Conservation (phyloP, 2,797 vertebrate species). For the Halcyon badia region DNA sequence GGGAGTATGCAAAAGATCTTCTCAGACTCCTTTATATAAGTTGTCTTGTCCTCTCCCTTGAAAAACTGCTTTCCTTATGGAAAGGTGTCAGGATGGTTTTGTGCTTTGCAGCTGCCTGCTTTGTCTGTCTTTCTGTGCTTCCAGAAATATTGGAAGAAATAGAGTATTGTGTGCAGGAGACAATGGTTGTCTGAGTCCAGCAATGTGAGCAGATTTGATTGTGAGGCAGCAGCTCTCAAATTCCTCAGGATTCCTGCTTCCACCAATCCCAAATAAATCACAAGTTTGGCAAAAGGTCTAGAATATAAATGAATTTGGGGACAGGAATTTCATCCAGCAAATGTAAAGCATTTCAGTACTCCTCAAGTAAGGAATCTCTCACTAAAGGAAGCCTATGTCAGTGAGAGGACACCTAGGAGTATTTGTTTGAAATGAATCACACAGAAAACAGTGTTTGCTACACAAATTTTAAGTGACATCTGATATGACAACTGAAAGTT, state of each 20-base stretch:
- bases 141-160: neutral
- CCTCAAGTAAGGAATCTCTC: neutral
- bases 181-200: neutral
- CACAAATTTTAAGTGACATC: neutral
- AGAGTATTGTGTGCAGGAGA: neutral
- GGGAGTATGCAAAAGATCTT: neutral
- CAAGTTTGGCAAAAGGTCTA: neutral
- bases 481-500: neutral
- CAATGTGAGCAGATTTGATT: rapidly evolving
- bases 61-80: neutral
- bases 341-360: neutral
- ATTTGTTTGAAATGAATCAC: neutral
- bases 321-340: neutral
- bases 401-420: neutral
- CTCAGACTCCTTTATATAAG: neutral
- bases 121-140: neutral
- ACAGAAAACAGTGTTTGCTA: neutral
- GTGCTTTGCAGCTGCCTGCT: neutral
- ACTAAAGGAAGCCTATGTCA: neutral
- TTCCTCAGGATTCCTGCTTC: neutral
- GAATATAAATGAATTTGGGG: neutral
- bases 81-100: neutral
- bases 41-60: neutral
- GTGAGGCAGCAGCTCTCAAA: neutral
- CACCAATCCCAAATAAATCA: neutral